A percentile compares a stretch with the other conserved stretches of the same genome.
These are phyloP conservation scores for Drosophila biarmipes DNA, from an alignment of 1,140 invertebrate genomes.

Conservation along the genomic window DNA sequence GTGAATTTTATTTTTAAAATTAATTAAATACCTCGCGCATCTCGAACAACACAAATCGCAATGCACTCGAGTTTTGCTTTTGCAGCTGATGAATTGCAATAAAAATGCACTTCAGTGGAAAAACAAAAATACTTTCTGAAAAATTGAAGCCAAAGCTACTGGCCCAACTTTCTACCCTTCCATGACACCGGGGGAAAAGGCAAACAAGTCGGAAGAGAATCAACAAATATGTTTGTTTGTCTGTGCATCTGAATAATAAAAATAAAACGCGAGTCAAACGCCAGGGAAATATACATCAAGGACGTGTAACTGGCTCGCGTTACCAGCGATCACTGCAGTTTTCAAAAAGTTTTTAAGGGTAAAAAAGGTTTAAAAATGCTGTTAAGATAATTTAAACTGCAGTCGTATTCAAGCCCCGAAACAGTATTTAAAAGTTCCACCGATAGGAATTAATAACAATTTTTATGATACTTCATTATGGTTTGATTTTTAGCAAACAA, in stretches of 20 bases:
- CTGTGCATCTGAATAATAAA: slow-evolving; percentile 52
- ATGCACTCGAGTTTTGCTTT: slow-evolving; percentile 45
- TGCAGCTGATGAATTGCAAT: slow-evolving; percentile 57
- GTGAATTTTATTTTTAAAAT: slow-evolving; percentile 43
- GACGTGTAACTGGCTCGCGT: slow-evolving; percentile 15
- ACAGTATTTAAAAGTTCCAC: no score
- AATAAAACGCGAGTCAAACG: slow-evolving; percentile 16
- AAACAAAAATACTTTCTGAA: slow-evolving; percentile 38
- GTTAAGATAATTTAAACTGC: background rate
- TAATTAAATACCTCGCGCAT: slow-evolving; percentile 51
- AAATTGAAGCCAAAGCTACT: slow-evolving; percentile 33
- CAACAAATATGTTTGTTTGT: slow-evolving; percentile 57
- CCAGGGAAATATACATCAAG: slow-evolving; percentile 7
- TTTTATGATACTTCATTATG: no score
- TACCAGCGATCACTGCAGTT: slow-evolving; percentile 7
- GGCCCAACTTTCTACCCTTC: background rate
- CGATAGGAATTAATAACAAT: no score
- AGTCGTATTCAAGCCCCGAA: no score
- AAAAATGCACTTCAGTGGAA: slow-evolving; percentile 49
- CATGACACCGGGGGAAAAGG: slow-evolving; percentile 3
- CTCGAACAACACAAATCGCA: slow-evolving; percentile 37
- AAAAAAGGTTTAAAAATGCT: background rate
- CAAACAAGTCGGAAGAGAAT: slow-evolving; percentile 46
- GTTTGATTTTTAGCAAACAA: no score
- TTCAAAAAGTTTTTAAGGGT: background rate